Conservation (phyloP, 1,140 invertebrate genomes). For the Cydia amplana region DNA sequence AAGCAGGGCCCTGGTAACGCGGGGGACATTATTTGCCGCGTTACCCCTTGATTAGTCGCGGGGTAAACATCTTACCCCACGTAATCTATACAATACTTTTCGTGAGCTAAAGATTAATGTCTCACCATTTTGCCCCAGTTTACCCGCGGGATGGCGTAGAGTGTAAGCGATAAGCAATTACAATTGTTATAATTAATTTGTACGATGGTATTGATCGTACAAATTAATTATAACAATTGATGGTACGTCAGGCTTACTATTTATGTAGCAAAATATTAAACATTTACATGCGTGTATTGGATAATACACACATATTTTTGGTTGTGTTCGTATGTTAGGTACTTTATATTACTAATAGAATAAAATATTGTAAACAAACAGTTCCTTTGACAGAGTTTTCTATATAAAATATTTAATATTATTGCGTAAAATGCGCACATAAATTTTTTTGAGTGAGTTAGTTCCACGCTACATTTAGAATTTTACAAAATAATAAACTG, state of each 20-base stretch:
- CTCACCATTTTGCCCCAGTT: constrained; percentile 68
- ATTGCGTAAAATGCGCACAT: no score
- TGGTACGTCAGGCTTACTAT: neutral
- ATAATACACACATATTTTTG: neutral
- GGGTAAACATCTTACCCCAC: constrained; percentile 56
- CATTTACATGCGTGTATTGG: neutral
- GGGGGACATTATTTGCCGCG: constrained; percentile 34
- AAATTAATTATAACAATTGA: no score
- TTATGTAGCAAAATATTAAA: neutral
- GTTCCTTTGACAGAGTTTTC: no score
- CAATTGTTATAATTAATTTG: neutral
- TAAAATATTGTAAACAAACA: no score
- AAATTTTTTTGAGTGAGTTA: no score
- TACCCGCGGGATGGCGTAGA: constrained; percentile 34
- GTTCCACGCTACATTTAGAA: no score
- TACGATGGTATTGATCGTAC: neutral
- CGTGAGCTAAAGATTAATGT: constrained; percentile 72
- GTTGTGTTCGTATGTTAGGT: no score
- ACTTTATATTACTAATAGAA: no score
- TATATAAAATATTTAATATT: no score
- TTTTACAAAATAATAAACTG: no score
- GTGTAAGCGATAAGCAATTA: neutral
- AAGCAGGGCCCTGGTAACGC: neutral
- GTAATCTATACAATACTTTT: constrained; percentile 74
- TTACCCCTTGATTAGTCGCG: constrained; percentile 54